Percentiles rank a stretch among this genome's conserved stretches.
These are phyloP conservation scores for Sanderia malayensis DNA, from an alignment of 30 jellyfish, hydroid and myxozoan genomes.

Conservation along the genomic window DNA sequence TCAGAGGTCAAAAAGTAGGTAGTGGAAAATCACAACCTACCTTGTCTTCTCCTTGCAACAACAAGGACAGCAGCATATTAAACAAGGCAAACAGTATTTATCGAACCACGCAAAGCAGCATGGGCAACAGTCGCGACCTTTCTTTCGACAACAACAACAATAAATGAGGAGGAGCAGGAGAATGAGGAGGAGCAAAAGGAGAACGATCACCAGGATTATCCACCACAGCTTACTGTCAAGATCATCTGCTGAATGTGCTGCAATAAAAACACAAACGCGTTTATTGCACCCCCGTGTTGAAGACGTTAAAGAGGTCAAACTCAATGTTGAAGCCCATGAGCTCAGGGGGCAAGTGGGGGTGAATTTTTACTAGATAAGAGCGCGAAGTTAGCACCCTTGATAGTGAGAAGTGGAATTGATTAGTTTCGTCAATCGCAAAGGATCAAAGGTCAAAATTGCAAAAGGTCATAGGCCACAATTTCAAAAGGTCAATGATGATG, in stretches of 20 bases:
- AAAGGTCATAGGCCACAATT: too few relatives aligned
- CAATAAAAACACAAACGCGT: too few relatives aligned
- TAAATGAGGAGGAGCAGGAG: conserved; percentile 68
- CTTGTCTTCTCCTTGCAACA: conserved; percentile 83
- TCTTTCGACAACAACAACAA: conserved; percentile 90
- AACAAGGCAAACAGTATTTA: conserved; percentile 80
- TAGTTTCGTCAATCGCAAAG: too few relatives aligned
- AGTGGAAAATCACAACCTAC: conserved; percentile 22
- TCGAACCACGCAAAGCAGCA: conserved; percentile 65
- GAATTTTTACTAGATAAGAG: too few relatives aligned
- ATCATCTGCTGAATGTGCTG: conserved; percentile 48
- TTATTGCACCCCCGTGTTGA: too few relatives aligned
- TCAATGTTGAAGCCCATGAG: too few relatives aligned
- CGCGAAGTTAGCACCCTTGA: too few relatives aligned
- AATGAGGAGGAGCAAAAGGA: conserved; percentile 70
- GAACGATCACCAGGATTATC: conserved; percentile 77
- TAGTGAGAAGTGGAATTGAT: too few relatives aligned
- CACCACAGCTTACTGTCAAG: conserved; percentile 89
- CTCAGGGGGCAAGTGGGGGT: too few relatives aligned
- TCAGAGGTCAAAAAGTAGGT: neutral
- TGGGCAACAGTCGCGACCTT: conserved; percentile 80
- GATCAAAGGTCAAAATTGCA: too few relatives aligned
- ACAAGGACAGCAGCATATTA: conserved; percentile 76
- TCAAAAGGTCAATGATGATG: too few relatives aligned
- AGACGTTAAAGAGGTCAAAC: too few relatives aligned